phyloP scores from a whole-genome alignment of 2,113 vertebrate genomes.

The Callipepla californica region DNA sequence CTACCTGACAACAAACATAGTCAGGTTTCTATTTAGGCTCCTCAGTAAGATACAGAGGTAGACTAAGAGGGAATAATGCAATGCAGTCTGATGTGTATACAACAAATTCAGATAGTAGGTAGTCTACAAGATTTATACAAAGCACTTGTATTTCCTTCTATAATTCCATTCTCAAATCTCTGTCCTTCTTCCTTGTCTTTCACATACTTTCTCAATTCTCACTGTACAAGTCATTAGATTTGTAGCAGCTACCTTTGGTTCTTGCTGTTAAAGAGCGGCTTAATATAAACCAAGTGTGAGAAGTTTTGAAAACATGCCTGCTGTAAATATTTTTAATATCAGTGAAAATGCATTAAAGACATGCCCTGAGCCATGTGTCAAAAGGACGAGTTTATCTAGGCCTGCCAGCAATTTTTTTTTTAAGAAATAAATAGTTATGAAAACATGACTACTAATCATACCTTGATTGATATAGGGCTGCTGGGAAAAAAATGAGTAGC shows the following conservation, averaged over 20 bases:
- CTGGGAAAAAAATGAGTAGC: neutral
- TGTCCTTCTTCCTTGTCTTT: neutral
- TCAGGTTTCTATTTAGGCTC: neutral
- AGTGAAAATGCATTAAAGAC: constrained; percentile 38
- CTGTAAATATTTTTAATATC: constrained; percentile 32
- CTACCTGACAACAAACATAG: neutral
- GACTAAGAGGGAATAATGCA: neutral
- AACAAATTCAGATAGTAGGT: neutral
- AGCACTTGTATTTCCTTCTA: neutral
- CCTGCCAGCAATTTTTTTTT: neutral
- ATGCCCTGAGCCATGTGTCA: constrained; percentile 8
- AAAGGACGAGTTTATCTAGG: constrained; percentile 59
- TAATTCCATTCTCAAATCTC: neutral
- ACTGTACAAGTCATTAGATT: neutral
- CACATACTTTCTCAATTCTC: neutral
- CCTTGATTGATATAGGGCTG: neutral
- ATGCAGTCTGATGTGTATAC: neutral
- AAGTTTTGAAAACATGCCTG: constrained; percentile 32
- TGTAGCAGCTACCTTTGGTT: neutral
- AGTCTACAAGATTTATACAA: neutral
- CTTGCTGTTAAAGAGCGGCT: neutral
- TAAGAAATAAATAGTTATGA: neutral
- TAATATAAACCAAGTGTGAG: neutral
- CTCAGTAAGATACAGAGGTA: neutral
- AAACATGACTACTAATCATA: constrained; percentile 25